Base-by-base conservation (phyloP, 2,797 vertebrate genomes). In the Echeneis naucrates region DNA sequence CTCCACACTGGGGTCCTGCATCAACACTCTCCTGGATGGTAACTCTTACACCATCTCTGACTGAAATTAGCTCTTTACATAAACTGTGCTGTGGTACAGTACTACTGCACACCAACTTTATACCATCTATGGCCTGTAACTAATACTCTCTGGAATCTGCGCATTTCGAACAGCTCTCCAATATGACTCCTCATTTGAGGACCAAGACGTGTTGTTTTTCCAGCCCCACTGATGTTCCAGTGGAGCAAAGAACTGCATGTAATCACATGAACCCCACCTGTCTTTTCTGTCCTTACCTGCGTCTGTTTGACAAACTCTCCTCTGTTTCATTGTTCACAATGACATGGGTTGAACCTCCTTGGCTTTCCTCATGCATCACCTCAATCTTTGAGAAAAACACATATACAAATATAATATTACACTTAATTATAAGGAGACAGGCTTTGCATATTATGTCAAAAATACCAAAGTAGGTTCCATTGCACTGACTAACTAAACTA, bases 321-420 rank as follows among this genome's bases (percentile, higher is more conserved):
- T 96, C 96, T 0, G 95, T 95, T 80, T 96, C 95, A 19, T 90
- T 95, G 80, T 93, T 93, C 62, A 95, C 87, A n/a, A 93, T 76
- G 16, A 94, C 82, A 63, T 95, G 94, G 75, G 93, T 96, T 48
- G 95, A 95, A 7, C 95, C 95, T 61, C 95, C 95, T 83, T 95
- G 95, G 77, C 95, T 96, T 37, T 94, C 95, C 90, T 96, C 96
- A 33, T 95, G 96, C 95, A 96, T 96, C 75, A 98, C 97, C 92
- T 97, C 97, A 81, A 97, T 97, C 97, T 99, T 84, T 72, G 70
- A 64, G 33, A 77, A 30, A 88, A 27, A 78, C 50, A 79, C 54
- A 80, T 37, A 83, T n/a, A 61, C n/a, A 64, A 1, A 47, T 1
- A 64, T 9, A 50, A 2, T 3, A 16, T n/a, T 2, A 60, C 5